A percentile compares a stretch with the other conserved stretches of the same genome.
Conservation (phyloP, 2,797 vertebrate genomes). For the Emys orbicularis region DNA sequence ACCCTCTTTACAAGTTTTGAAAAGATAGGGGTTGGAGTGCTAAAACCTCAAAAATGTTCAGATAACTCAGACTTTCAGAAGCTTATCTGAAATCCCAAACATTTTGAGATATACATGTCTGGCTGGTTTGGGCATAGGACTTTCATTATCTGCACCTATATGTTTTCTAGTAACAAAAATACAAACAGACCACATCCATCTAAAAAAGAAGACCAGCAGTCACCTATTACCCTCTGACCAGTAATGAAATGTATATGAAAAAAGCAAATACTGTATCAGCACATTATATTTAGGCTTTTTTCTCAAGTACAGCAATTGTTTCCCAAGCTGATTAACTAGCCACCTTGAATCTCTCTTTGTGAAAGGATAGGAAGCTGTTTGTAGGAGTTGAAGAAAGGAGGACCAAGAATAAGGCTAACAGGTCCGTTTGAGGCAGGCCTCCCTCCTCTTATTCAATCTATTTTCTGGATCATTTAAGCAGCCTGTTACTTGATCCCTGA, state of each 20-base stretch:
- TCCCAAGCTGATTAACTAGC: neutral
- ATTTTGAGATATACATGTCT: neutral
- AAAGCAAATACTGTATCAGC: neutral
- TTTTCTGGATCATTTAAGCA: slow-evolving; percentile 52
- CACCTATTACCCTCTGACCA: neutral
- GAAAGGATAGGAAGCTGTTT: slow-evolving; percentile 5
- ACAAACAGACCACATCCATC: neutral
- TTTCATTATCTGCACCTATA: neutral
- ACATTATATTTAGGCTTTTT: neutral
- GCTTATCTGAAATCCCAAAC: neutral
- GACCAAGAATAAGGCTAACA: neutral
- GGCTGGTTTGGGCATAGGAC: neutral
- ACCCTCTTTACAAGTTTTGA: neutral
- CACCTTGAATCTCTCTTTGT: neutral
- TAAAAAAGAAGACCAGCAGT: neutral
- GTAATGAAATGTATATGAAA: neutral
- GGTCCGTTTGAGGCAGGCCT: neutral
- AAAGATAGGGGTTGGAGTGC: neutral
- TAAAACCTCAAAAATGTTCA: neutral
- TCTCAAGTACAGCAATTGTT: neutral
- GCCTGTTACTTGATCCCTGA: slow-evolving; percentile 69
- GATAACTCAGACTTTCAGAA: fast-evolving
- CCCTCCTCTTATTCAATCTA: slow-evolving; percentile 49
- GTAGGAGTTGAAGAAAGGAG: neutral
- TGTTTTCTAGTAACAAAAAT: neutral